Evolutionary conservation across 1,140 invertebrate species (phyloP).

Genomic region (Apis laboriosa): DNA sequence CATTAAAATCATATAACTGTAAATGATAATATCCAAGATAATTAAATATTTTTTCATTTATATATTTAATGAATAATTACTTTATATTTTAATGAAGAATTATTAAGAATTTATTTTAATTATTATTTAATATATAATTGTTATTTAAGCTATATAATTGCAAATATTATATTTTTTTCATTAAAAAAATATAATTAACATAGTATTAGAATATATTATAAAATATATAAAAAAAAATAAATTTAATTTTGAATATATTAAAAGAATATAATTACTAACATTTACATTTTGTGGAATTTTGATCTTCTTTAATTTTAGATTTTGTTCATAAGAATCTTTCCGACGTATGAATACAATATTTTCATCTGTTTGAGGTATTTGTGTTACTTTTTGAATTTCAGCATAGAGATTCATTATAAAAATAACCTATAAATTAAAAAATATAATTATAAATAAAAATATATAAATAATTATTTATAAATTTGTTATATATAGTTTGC

Average conservation of each 20-base stretch:
- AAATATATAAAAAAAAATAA: background rate
- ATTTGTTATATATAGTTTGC: background rate
- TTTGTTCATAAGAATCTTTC: background rate
- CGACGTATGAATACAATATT: conserved; percentile 24
- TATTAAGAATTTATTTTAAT: background rate
- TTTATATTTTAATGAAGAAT: background rate
- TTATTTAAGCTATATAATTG: background rate
- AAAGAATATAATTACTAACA: conserved; percentile 31
- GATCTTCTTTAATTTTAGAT: background rate
- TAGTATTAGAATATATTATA: background rate
- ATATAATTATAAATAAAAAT: background rate
- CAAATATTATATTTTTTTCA: background rate
- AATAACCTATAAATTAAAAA: background rate
- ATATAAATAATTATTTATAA: background rate
- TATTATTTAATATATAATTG: background rate
- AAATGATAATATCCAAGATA: conserved; percentile 11
- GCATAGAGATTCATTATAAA: conserved; percentile 35
- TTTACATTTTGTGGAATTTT: conserved; percentile 37
- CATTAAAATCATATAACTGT: conserved; percentile 15
- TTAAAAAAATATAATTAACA: background rate
- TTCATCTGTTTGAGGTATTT: conserved; percentile 2
- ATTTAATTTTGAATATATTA: background rate
- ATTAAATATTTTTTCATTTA: background rate
- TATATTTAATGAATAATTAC: background rate
- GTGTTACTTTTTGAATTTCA: conserved; percentile 37